Evolutionary conservation across 2,888 invertebrate species (phyloP), one percentile per base, ranked within the genome.

Genomic region (Drosophila crucigera): DNA sequence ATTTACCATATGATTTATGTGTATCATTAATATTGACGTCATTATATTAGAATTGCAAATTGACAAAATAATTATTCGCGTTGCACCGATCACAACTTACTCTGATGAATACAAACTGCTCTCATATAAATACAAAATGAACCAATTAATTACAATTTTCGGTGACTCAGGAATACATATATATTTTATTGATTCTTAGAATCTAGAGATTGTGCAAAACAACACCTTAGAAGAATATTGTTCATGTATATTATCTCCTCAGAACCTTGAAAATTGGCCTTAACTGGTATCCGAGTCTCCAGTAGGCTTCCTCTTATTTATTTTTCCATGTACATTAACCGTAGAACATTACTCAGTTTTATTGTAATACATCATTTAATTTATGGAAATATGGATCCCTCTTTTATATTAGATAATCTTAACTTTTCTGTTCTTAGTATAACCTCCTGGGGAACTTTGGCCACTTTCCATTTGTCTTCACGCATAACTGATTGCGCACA

Each of bases 41-140:
- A 52, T 81, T 64, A 67, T 76, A 79, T 79, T 77, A 69, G 82
- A 77, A 81, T 79, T 81, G 79, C 69, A 69, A 79, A 81, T 79
- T 39, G 43, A 62, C 30, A 56, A 28, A 56, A 37, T 31, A 49
- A 73, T 54, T 49, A 25, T 37, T 19, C 22, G 16, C 25, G 28
- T 25, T 61, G 55, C 59, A 66, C 49, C 56, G 59, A 66, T 54
- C 1, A 9, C 14, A 35, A 35, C 41, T 55, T 49, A 73, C 73
- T 50, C 55, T 53, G 30, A 19, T 52, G 10, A 56, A 31, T 7
- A 31, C 30, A 9, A 41, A 22, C 7, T 33, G 9, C 14, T 30
- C 16, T 37, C 19, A 28, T 31, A 19, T 6, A 28, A 28, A 37
- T 4, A 37, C 19, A 55, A 9, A 55, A 35, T 55, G 28, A 47